Conservation (phyloP, 2,113 vertebrate species). For the Oceanodroma tethys region DNA sequence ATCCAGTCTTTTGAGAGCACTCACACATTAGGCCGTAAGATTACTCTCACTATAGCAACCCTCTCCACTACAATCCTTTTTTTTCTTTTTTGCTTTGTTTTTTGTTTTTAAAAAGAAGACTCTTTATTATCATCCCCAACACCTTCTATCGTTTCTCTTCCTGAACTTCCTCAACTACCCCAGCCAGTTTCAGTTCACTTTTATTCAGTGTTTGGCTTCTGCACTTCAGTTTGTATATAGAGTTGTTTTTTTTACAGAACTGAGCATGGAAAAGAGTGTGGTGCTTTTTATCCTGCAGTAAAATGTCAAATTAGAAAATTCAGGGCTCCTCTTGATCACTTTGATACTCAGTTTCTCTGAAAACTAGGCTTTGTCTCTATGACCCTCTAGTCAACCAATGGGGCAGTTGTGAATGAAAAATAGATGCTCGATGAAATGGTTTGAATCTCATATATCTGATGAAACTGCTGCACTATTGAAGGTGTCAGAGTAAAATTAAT, state of each 20-base stretch:
- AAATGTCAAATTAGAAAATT: background rate
- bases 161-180: background rate
- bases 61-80: background rate
- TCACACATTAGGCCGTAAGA: conserved; percentile 30
- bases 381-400: background rate
- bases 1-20: conserved; percentile 50
- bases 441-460: background rate
- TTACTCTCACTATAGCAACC: conserved; percentile 65
- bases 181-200: background rate
- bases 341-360: background rate
- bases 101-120: background rate
- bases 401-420: background rate
- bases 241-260: background rate
- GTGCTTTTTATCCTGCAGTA: background rate
- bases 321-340: background rate
- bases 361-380: background rate
- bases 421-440: background rate
- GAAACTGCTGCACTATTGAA: background rate
- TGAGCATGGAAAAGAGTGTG: background rate
- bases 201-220: background rate
- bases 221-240: background rate
- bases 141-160: background rate
- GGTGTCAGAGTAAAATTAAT: background rate
- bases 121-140: background rate
- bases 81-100: background rate